Base-by-base conservation (phyloP, 2,113 vertebrate species). In the Gavialis gangeticus region DNA sequence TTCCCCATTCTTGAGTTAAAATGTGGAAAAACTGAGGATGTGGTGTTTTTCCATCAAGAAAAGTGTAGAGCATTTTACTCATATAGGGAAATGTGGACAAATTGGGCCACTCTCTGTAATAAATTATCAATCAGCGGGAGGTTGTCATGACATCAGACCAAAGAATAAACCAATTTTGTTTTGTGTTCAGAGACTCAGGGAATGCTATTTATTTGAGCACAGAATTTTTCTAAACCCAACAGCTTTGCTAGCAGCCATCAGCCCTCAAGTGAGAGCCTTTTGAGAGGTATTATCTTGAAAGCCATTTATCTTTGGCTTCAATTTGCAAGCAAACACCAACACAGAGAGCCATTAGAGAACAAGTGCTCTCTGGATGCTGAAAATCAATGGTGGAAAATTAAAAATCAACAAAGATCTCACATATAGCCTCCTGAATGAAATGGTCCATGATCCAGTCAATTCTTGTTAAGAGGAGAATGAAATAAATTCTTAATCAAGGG, bases 351-450 rank as follows among this genome's bases (percentile, higher is more conserved):
- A 96, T 97, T 97, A 97, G 88, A 95, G 94, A 96, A 95, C 96
- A 95, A 97, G 95, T 97, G 94, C 94, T 96, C 95, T 97, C 97
- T 97, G 94, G 96, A 96, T 97, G 95, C 95, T 96, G 85, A 97
- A 97, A 97, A 98, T 98, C 96, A 97, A 97, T 98, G 95, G 90
- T 90, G 75, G 94, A 97, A 97, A 97, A 97, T 98, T 97, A 97
- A 97, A 98, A 97, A 97, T 97, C 97, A 98, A 98, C 95, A 97
- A 95, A 96, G 91, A 95, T 96, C 95, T 96, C 95, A 86, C 92
- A 97, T 88, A 85, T 27, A 94, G 88, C 79, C 95, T 95, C 79
- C 95, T 96, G 96, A 97, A 97, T 97, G 95, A 97, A 97, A 97
- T 94, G 91, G 94, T 85, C 91, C 94, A 82, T 96, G 95, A 95